Evolutionary conservation across 2,888 invertebrate species (phyloP).

Genomic region (Epinotia demarniana): DNA sequence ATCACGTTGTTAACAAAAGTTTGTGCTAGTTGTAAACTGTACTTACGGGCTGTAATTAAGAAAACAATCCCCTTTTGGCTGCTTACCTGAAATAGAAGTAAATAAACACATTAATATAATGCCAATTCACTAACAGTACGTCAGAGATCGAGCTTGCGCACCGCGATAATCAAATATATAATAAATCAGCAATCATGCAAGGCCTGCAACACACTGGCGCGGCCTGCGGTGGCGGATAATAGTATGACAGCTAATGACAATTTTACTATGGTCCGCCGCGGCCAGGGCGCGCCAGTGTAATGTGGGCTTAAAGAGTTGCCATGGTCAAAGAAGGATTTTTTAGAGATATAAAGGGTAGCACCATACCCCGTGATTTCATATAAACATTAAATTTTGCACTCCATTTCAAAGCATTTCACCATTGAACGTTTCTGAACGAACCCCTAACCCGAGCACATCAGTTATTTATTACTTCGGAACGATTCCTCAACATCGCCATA

Average conservation of each 20-base stretch:
- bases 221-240: too few relatives aligned
- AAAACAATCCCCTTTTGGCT: background rate
- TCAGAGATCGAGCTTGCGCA: too few relatives aligned
- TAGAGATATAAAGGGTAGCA: too few relatives aligned
- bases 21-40: background rate
- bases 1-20: background rate
- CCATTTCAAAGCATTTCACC: background rate
- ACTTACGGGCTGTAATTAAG: background rate
- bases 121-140: background rate
- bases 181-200: too few relatives aligned
- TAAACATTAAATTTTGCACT: background rate
- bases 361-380: background rate
- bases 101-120: background rate
- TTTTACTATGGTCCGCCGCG: too few relatives aligned
- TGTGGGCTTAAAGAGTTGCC: too few relatives aligned
- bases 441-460: constrained; percentile 30
- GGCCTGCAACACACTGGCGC: too few relatives aligned
- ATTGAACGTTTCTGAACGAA: constrained; percentile 5
- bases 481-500: constrained; percentile 62
- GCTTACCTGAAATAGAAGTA: constrained; percentile 45
- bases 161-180: too few relatives aligned
- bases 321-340: too few relatives aligned
- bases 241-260: too few relatives aligned
- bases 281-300: too few relatives aligned
- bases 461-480: constrained; percentile 42